Conservation (phyloP, 2,888 invertebrate species). For the Dicranocentrus wangi region DNA sequence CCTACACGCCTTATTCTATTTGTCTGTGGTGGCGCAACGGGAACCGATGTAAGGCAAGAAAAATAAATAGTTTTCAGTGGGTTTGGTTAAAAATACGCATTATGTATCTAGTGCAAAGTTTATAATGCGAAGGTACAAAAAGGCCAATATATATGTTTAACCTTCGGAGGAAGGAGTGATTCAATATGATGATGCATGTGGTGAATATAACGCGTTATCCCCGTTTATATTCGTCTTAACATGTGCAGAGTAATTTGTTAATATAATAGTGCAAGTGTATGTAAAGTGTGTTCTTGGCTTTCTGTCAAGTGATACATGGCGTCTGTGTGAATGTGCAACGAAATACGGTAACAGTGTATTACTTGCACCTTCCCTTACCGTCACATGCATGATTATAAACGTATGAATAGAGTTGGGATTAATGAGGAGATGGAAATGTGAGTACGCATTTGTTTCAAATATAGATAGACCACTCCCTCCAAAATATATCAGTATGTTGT, state of each 20-base stretch:
- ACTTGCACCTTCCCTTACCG: slow-evolving; percentile 24
- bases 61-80: too few species aligned
- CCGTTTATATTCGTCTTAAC: not conserved
- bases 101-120: too few species aligned
- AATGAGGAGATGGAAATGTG: not conserved
- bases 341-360: slow-evolving; percentile 14
- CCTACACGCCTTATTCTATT: too few species aligned
- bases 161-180: too few species aligned
- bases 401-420: not conserved
- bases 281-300: slow-evolving; percentile 28
- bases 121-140: too few species aligned
- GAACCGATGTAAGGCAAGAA: too few species aligned
- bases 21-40: too few species aligned
- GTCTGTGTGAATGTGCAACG: slow-evolving; percentile 4
- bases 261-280: not conserved
- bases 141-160: too few species aligned
- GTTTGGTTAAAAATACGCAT: too few species aligned
- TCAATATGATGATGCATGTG: too few species aligned
- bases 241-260: not conserved
- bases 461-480: slow-evolving; percentile 17
- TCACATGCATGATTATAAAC: slow-evolving; percentile 5
- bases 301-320: slow-evolving; percentile 32
- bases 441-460: slow-evolving; percentile 1
- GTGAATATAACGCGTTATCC: too few species aligned
- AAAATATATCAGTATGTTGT: too few species aligned